phyloP scores from a whole-genome alignment of 2,797 vertebrate genomes.

The Lutjanus campechanus region DNA sequence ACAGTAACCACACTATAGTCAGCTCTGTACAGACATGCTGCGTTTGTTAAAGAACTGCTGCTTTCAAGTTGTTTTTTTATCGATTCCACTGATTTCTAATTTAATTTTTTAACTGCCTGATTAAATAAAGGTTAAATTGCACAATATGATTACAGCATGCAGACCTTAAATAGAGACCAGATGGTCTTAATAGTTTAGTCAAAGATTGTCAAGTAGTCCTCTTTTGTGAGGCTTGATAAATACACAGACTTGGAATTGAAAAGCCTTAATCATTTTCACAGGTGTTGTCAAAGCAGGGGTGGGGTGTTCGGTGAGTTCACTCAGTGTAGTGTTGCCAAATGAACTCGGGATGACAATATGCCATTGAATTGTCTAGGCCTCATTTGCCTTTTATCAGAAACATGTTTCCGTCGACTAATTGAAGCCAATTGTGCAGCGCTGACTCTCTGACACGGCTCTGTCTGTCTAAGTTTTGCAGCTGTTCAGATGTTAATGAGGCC shows the following conservation, averaged over 20 bases:
- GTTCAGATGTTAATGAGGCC: slow-evolving; percentile 57
- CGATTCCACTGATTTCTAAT: slow-evolving; percentile 35
- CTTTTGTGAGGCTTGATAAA: slow-evolving; percentile 45
- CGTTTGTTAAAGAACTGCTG: slow-evolving; percentile 9
- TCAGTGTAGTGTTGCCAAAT: slow-evolving; percentile 56
- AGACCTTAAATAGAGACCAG: slow-evolving; percentile 51
- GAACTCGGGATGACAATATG: slow-evolving; percentile 52
- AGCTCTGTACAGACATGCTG: slow-evolving; percentile 1
- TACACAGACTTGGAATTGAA: slow-evolving; percentile 53
- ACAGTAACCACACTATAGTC: slow-evolving; percentile 31
- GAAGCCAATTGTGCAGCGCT: slow-evolving; percentile 52
- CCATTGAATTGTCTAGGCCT: slow-evolving; percentile 41
- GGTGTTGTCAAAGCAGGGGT: slow-evolving; percentile 55
- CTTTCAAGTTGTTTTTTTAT: slow-evolving; percentile 33
- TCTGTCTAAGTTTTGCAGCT: slow-evolving; percentile 61
- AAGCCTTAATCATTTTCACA: slow-evolving; percentile 64
- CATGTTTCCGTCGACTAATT: slow-evolving; percentile 59
- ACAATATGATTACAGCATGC: slow-evolving; percentile 49
- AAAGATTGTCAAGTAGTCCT: slow-evolving; percentile 47
- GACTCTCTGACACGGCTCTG: slow-evolving; percentile 43
- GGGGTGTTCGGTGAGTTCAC: slow-evolving; percentile 56
- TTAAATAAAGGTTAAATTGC: slow-evolving; percentile 51
- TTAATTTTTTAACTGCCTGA: slow-evolving; percentile 44
- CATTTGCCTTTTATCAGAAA: slow-evolving; percentile 62
- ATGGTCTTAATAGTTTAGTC: slow-evolving; percentile 54